Evolutionary conservation across 1,140 invertebrate species (phyloP), one percentile per base, ranked within the genome.

Genomic region (Drosophila mayri): DNA sequence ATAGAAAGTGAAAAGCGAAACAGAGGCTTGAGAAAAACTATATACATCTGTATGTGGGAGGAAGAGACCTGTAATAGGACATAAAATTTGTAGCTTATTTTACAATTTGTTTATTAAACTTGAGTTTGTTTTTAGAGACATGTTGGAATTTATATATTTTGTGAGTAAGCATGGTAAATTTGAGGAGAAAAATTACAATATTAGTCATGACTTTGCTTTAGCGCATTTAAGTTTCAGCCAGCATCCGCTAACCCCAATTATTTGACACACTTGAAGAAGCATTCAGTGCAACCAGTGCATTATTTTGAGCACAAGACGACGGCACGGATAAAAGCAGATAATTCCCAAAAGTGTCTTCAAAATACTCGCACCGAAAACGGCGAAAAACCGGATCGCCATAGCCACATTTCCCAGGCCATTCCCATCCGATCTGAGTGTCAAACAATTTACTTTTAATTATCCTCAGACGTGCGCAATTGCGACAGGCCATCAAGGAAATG

Each of bases 401-500:
- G 43, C 47, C 37, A 58, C 58, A 70, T 49, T 59, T 71, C 66
- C n/a, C 60, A 30, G 35, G 20, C 61, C 40, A 75, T 67, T 66
- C 44, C 49, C 77, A 67, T 59, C 32, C 65, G 41, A 58, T 52
- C 61, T 58, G 55, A 73, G 50, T 80, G 81, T 58, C 76, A 76
- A 76, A 73, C 57, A 76, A 58, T 83, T 76, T 71, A 63, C 54
- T 71, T 85, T 78, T 82, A 87, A 78, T 78, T 79, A 82, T 70
- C 37, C 74, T 65, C 47, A 38, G 37, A 46, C 49, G 65, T 59
- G 47, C 38, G 71, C 55, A 55, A 44, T 57, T 71, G 68, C 63
- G 68, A 86, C 68, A 63, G 32, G 61, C 70, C 79, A 76, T 86
- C 70, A 82, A 68, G 76, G 83, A 86, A 86, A 87, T 88, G 83